Base-by-base conservation (phyloP, 1,140 invertebrate genomes). In the Meloidogyne exigua region DNA sequence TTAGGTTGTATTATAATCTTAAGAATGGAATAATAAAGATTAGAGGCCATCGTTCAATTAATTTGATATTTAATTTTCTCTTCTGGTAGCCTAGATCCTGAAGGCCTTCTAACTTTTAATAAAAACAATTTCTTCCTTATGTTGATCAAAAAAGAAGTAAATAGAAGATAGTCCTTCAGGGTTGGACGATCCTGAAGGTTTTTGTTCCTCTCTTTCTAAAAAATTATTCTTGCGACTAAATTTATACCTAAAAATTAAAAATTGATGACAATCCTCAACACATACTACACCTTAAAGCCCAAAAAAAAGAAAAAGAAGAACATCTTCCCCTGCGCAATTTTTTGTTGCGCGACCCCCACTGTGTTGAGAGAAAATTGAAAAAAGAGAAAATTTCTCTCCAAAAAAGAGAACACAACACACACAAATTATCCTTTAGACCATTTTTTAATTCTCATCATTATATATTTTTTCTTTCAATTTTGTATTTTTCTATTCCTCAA, bases 291-390 rank as follows among this genome's bases (percentile, higher is more conserved):
- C 49, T n/a, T n/a, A n/a, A n/a, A n/a, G 13, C 12, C 49, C n/a
- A n/a, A n/a, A n/a, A 39, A 39, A 39, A 39, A 7, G 39, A 39
- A 39, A 39, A 7, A 10, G 39, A 4, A 1, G 49, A 57, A 57
- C 49, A 57, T 57, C n/a, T 57, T 57, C n/a, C 49, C 49, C 49
- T 57, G 49, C 49, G 49, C 49, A 57, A 57, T 57, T 57, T 39
- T 57, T 57, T 57, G 49, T n/a, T 57, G 49, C 49, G 49, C 49
- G 49, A 57, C 49, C n/a, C n/a, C 49, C 49, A 57, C 49, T 57
- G 49, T 57, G 49, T n/a, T n/a, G n/a, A 57, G 49, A 57, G 49
- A 57, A 57, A 57, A 57, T 57, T 57, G 1, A 15, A 57, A n/a
- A n/a, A n/a, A 57, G 10, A 57, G n/a, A 49, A 18, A 49, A n/a